Conservation (phyloP, 2,113 vertebrate genomes). For the Chloebia gouldiae region DNA sequence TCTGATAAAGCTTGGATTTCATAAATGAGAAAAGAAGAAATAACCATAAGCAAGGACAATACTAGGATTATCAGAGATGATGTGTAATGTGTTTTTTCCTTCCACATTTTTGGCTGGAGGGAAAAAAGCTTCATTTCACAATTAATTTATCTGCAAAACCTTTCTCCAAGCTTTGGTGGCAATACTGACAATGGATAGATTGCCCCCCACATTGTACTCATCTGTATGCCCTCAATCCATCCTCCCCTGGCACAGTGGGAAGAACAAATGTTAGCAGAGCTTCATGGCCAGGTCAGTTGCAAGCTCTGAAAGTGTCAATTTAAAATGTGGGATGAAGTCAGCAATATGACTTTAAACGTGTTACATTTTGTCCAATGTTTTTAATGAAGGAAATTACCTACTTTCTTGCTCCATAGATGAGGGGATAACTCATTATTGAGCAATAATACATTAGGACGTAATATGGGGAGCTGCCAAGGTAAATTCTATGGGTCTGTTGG, state of each 20-base stretch:
- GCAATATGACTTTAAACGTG: background rate
- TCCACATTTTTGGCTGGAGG: background rate
- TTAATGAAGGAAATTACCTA: background rate
- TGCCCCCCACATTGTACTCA: background rate
- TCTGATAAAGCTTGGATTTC: background rate
- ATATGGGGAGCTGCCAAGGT: background rate
- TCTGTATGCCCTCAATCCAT: background rate
- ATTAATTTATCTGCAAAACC: background rate
- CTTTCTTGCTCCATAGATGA: background rate
- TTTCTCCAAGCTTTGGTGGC: background rate
- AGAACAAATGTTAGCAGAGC: slow-evolving; percentile 2
- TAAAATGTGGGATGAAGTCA: background rate
- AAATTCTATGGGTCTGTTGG: background rate
- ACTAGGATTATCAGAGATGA: background rate
- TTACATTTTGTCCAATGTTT: background rate
- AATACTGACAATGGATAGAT: background rate
- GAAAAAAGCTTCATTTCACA: rapidly evolving
- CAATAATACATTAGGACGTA: background rate
- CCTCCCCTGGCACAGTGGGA: background rate
- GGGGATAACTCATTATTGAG: background rate
- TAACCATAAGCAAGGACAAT: background rate
- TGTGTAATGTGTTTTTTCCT: background rate
- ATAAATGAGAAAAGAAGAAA: background rate
- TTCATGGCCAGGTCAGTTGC: background rate
- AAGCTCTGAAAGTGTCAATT: background rate